phyloP scores from a whole-genome alignment of 2,797 vertebrate species.

The Danio albolineatus region DNA sequence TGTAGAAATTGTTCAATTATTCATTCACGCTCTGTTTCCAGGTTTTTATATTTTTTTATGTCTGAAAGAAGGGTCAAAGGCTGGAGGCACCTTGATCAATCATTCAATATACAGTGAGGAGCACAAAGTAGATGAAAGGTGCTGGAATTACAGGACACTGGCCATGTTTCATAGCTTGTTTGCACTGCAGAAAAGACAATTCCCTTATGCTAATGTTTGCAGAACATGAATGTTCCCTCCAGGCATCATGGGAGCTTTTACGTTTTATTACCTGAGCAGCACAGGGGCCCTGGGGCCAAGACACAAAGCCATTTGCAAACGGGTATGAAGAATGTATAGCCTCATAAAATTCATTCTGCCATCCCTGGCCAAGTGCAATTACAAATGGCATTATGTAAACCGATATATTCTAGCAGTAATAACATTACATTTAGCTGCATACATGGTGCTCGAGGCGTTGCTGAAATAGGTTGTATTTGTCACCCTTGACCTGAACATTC shows the following conservation, averaged over 20 bases:
- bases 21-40: constrained; percentile 6
- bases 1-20: constrained; percentile 21
- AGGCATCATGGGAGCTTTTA: constrained; percentile 61
- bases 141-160: constrained; percentile 52
- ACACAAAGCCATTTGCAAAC: constrained; percentile 65
- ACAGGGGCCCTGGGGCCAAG: constrained; percentile 57
- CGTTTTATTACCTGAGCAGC: constrained; percentile 66
- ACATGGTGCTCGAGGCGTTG: constrained; percentile 49
- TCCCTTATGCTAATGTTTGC: constrained; percentile 62
- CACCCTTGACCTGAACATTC: constrained; percentile 49
- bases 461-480: constrained; percentile 48
- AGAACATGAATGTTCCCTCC: constrained; percentile 52
- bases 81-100: constrained; percentile 36
- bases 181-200: constrained; percentile 55
- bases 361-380: constrained; percentile 65
- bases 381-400: constrained; percentile 67
- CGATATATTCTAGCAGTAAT: constrained; percentile 61
- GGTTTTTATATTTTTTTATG: background rate
- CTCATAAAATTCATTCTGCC: constrained; percentile 68
- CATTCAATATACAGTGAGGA: constrained; percentile 39
- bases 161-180: constrained; percentile 60
- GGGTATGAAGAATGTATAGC: constrained; percentile 57
- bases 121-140: constrained; percentile 20
- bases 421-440: constrained; percentile 56
- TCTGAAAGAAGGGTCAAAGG: constrained; percentile 24